Evolutionary conservation across 53 echinoderm and acorn worm species (phyloP).

Genomic region (Arbacia lixula): DNA sequence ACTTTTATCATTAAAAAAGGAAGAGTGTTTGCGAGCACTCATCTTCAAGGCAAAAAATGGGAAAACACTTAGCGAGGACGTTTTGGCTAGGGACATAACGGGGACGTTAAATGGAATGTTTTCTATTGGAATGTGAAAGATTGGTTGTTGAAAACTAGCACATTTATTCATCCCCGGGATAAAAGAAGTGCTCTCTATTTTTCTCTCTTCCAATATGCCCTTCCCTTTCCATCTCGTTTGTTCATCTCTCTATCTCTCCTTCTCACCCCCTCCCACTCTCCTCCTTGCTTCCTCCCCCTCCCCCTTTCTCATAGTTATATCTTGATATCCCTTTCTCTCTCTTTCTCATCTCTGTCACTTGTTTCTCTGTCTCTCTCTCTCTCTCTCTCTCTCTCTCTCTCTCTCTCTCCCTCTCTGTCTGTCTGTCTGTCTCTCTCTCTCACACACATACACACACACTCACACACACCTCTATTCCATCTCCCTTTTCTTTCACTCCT

Average conservation of each 20-base stretch:
- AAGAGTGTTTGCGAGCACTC: no score
- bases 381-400: conserved; percentile 16
- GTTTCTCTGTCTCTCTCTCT: not conserved
- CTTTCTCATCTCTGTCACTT: not conserved
- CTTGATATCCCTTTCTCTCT: not conserved
- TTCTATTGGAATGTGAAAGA: no score
- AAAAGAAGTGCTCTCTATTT: not conserved
- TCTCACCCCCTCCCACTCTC: not conserved
- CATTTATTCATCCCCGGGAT: no score
- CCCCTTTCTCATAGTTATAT: not conserved
- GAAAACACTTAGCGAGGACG: no score
- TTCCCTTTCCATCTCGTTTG: not conserved
- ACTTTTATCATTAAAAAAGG: no score
- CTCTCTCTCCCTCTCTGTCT: not conserved
- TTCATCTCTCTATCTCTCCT: not conserved
- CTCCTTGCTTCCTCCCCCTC: not conserved
- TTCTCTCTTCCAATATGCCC: not conserved
- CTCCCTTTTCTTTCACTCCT: not conserved
- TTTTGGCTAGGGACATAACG: no score
- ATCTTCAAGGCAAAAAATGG: no score
- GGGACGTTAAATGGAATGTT: no score
- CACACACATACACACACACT: not conserved
- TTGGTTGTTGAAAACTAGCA: no score
- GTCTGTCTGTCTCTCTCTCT: not conserved
- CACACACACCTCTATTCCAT: no score